These are phyloP conservation scores for Trachemys scripta DNA, from an alignment of 2,113 vertebrate genomes.

Conservation along the genomic window DNA sequence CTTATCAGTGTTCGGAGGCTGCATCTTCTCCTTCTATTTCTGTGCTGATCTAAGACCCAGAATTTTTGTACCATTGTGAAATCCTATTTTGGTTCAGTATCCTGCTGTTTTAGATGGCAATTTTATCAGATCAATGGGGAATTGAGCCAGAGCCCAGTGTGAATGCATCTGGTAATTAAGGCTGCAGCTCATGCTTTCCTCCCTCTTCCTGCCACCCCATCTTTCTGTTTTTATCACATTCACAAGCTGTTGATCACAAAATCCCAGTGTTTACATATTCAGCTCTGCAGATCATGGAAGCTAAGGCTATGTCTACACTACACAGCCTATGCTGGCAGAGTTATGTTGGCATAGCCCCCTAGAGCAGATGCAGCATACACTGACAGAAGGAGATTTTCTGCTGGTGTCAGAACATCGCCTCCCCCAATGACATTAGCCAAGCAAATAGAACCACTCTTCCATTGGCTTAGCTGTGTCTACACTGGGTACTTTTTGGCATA, in stretches of 20 bases:
- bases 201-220: background rate
- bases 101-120: constrained; percentile 8
- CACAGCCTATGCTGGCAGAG: background rate
- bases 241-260: background rate
- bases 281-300: background rate
- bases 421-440: background rate
- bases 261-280: background rate
- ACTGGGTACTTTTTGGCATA: background rate
- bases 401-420: background rate
- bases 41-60: background rate
- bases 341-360: background rate
- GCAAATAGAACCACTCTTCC: background rate
- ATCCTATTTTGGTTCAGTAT: background rate
- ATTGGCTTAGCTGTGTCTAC: background rate
- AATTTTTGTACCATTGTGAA: background rate
- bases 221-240: constrained; percentile 21
- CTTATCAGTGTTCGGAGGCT: background rate
- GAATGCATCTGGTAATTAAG: constrained; percentile 42
- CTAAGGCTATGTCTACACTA: background rate
- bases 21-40: background rate
- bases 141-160: constrained; percentile 39
- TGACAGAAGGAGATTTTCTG: background rate
- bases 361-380: background rate
- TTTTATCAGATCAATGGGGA: constrained; percentile 7
- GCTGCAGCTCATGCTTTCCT: background rate